Evolutionary conservation across 2,797 vertebrate species (phyloP), one percentile per base, ranked within the genome.

Genomic region (Chloroceryle amazona): DNA sequence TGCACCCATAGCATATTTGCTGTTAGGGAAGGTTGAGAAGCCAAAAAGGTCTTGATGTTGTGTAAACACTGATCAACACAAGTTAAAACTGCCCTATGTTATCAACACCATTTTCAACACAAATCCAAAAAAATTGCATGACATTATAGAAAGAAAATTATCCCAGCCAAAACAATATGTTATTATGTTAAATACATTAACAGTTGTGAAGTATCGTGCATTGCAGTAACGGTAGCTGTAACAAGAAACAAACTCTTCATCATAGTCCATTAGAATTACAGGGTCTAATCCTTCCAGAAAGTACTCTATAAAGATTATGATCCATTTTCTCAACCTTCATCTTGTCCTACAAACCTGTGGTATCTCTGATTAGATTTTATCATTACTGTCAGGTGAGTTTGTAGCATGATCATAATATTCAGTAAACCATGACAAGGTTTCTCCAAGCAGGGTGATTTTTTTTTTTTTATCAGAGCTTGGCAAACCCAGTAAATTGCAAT

Each of bases 1-100:
- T 29, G 14, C 6, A 12, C 3, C 5, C 8, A 1, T 9, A 17
- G 21, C 15, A 10, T 61, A 4, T 9, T 33, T 5, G 1, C 28
- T 73, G 3, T 10, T 9, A 18, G 33, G 22, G 26, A 20, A 68
- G 18, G 3, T 0, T 8, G 5, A 82, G 28, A 89, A 72, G 13
- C 9, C 11, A 33, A 70, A 72, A 70, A 55, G 13, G 2, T 17
- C 21, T 67, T 65, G 44, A 9, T 31, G 6, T 1, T 42, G 11
- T 13, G 11, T n/a, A 35, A 70, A 15, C 3, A 14, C 3, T 18
- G 20, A 25, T 91, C 35, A 78, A 2, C 9, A 39, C 13, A 2
- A 66, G 3, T 6, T 66, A 49, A 29, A 84, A 46, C 2, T 22
- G 25, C 3, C 11, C 2, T 71, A 3, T 26, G 9, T 31, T 52